Base-by-base conservation (phyloP, 2,113 vertebrate species). In the Hepsetus odoe region DNA sequence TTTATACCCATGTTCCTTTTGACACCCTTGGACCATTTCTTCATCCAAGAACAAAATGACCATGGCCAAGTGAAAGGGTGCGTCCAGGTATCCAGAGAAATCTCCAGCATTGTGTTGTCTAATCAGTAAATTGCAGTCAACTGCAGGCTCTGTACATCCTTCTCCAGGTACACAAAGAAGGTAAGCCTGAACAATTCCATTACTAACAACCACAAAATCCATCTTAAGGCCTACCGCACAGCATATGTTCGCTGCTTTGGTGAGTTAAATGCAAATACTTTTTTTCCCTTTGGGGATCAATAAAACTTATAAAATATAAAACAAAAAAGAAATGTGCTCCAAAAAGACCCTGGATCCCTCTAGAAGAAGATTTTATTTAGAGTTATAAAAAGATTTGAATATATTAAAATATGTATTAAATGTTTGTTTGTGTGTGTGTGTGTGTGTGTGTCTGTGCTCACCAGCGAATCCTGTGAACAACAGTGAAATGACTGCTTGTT, bases 401-500 rank as follows among this genome's bases (percentile, higher is more conserved):
- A n/a, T n/a, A n/a, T n/a, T n/a, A n/a, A n/a, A n/a, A n/a, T n/a
- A n/a, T n/a, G n/a, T n/a, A n/a, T n/a, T n/a, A n/a, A n/a, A n/a
- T n/a, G n/a, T n/a, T n/a, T n/a, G n/a, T n/a, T n/a, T n/a, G n/a
- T n/a, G n/a, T n/a, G n/a, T n/a, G n/a, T n/a, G n/a, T n/a, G n/a
- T n/a, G n/a, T n/a, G n/a, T n/a, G n/a, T n/a, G n/a, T n/a, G n/a
- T n/a, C n/a, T n/a, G n/a, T n/a, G n/a, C n/a, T n/a, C n/a, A n/a
- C n/a, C n/a, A n/a, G n/a, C n/a, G n/a, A n/a, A 5, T 38, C 35
- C 35, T 5, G 9, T 38, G 9, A 9, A 4, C 35, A 38, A 5
- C 5, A 14, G 5, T 24, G 24, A 49, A 83, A 28, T 74, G 72
- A 82, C 80, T 79, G 53, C 35, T 26, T 65, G 77, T 69, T 75